phyloP scores from a whole-genome alignment of 2,888 invertebrate species.

The Dromius quadrimaculatus region DNA sequence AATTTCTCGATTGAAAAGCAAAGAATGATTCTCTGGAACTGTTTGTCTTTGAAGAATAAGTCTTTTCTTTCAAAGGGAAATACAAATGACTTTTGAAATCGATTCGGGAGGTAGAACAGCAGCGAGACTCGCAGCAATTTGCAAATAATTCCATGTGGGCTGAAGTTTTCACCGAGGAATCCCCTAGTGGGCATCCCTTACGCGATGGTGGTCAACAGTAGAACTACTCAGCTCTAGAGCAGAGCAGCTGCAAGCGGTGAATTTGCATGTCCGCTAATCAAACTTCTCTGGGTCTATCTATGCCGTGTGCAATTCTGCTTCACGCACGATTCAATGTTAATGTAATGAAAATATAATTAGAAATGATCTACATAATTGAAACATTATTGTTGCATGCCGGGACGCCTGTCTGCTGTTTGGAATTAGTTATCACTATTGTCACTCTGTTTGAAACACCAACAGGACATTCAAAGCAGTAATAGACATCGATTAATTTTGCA shows the following conservation, averaged over 20 bases:
- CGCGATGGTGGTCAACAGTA: neutral
- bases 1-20: no score
- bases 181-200: neutral
- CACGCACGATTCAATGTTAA: slow-evolving; percentile 42
- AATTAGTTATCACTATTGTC: slow-evolving; percentile 34
- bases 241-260: slow-evolving; percentile 9
- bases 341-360: slow-evolving; percentile 43
- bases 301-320: neutral
- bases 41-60: neutral
- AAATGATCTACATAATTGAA: slow-evolving; percentile 36
- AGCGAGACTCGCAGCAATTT: slow-evolving; percentile 4
- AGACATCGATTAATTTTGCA: no score
- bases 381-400: slow-evolving; percentile 15
- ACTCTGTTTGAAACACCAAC: slow-evolving; percentile 8
- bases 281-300: slow-evolving; percentile 12
- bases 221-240: slow-evolving; percentile 2
- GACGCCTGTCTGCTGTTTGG: neutral
- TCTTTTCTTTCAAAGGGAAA: neutral
- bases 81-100: slow-evolving; percentile 8
- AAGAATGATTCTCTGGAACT: no score
- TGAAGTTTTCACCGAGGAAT: neutral
- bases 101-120: neutral
- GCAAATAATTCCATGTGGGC: slow-evolving; percentile 1
- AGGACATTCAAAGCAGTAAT: no score
- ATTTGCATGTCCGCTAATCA: slow-evolving; percentile 37